Evolutionary conservation across 2,113 vertebrate species (phyloP).

Genomic region (chimpanzee (Pan troglodytes)): NHGRI_mPanTro3-v2.1_pri NC_072404.2:52938001-52938500

Average conservation of each 20-base stretch:
- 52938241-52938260: neutral
- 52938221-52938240: neutral
- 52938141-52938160: neutral
- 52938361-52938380: neutral
- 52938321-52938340: too few species aligned
- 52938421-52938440: neutral
- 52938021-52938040: neutral
- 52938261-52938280: too few species aligned
- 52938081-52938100: neutral
- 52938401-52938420: neutral
- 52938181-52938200: neutral
- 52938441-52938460: neutral
- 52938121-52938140: neutral
- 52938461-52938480: neutral
- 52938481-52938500: neutral
- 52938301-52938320: too few species aligned
- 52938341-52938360: neutral
- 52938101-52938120: neutral
- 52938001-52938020: neutral
- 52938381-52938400: neutral
- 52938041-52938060: neutral
- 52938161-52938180: neutral
- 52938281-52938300: neutral
- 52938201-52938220: neutral
- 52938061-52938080: neutral